A percentile compares a stretch with the other conserved stretches of the same genome.
These are phyloP conservation scores for Fragum whitleyi DNA, from an alignment of 2,888 invertebrate species.

Conservation along the genomic window DNA sequence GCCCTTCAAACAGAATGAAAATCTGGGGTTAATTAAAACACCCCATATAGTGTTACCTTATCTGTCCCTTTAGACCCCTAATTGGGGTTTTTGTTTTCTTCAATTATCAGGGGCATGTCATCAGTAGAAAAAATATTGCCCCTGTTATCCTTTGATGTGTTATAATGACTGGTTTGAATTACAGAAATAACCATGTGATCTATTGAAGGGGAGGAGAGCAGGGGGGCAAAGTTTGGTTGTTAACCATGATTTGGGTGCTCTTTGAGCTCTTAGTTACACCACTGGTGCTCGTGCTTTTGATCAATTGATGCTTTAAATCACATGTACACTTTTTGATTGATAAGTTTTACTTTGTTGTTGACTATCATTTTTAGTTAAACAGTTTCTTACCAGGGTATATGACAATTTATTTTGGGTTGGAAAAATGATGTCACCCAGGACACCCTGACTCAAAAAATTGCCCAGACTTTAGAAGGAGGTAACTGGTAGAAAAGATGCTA, in stretches of 20 bases:
- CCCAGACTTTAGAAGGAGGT: too few species aligned
- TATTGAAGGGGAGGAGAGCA: background rate
- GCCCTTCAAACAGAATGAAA: conserved; percentile 8
- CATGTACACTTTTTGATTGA: too few species aligned
- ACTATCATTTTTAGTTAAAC: too few species aligned
- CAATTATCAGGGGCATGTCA: conserved; percentile 26
- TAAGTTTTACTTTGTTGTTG: too few species aligned
- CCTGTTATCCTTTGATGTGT: conserved; percentile 15
- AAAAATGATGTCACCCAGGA: too few species aligned
- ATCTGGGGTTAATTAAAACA: conserved; percentile 31
- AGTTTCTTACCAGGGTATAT: too few species aligned
- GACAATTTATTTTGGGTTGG: too few species aligned
- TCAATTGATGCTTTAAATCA: too few species aligned
- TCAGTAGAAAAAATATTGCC: conserved; percentile 22
- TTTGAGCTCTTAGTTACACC: too few species aligned
- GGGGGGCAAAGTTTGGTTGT: background rate
- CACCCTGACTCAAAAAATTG: too few species aligned
- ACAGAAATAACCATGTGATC: conserved; percentile 23
- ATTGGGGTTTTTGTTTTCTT: conserved; percentile 31
- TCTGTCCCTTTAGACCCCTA: conserved; percentile 29
- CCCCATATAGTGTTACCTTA: conserved; percentile 23
- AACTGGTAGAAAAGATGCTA: background rate
- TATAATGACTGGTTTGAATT: conserved; percentile 20
- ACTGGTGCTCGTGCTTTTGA: too few species aligned
- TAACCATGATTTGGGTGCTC: too few species aligned